phyloP scores from a whole-genome alignment of 2,113 vertebrate genomes.

The Dipodomys stephensi region DNA sequence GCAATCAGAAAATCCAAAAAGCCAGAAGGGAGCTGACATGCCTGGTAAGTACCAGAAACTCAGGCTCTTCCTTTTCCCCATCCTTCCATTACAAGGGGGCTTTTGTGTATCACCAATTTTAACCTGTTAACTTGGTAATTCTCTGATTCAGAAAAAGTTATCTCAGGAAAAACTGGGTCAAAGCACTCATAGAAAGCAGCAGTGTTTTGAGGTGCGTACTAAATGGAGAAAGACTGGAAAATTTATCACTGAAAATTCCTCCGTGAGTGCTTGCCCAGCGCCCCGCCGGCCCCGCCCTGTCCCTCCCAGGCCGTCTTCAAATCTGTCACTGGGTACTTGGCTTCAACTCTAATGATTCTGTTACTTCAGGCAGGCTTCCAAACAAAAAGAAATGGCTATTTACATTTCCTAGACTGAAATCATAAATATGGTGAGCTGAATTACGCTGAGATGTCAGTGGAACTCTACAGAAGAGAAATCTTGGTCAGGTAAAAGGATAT shows the following conservation, averaged over 20 bases:
- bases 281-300: not conserved
- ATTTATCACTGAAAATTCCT: not conserved
- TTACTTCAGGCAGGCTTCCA: conserved; percentile 65
- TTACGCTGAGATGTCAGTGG: conserved; percentile 36
- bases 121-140: not conserved
- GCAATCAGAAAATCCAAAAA: not conserved
- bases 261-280: not conserved
- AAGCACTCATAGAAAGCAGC: not conserved
- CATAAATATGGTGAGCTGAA: conserved; percentile 57
- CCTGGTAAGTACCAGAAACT: not conserved
- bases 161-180: not conserved
- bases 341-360: not conserved
- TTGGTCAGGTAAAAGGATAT: conserved; percentile 43
- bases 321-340: conserved; percentile 9
- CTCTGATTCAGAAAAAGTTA: not conserved
- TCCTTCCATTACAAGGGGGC: not conserved
- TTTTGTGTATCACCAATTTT: not conserved
- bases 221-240: not conserved
- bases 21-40: not conserved
- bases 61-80: not conserved
- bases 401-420: conserved; percentile 51
- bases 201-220: not conserved
- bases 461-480: conserved; percentile 29
- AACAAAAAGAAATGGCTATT: conserved; percentile 68
- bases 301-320: conserved; percentile 1